phyloP scores from a whole-genome alignment of 2,888 invertebrate genomes.

The Volucella bombylans region DNA sequence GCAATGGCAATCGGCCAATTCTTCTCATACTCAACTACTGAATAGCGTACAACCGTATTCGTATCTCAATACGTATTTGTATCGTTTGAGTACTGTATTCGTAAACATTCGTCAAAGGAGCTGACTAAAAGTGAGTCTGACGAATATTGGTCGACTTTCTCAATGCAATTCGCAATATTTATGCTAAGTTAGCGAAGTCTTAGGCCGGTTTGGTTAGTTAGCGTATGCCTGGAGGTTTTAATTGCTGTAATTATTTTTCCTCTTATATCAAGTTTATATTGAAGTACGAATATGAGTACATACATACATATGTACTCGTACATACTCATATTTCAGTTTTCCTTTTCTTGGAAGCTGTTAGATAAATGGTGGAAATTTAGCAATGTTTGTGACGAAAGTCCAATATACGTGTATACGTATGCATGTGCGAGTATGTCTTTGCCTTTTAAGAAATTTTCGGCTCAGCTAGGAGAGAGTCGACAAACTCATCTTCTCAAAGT shows the following conservation, averaged over 20 bases:
- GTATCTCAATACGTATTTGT: background rate
- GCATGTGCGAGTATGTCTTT: too few species aligned
- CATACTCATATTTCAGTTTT: too few species aligned
- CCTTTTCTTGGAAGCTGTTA: too few species aligned
- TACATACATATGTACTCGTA: too few species aligned
- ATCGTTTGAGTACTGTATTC: background rate
- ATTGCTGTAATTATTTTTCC: slow-evolving; percentile 41
- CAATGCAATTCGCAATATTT: slow-evolving; percentile 44
- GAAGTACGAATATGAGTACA: too few species aligned
- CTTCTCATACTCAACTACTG: slow-evolving; percentile 15
- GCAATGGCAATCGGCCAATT: slow-evolving; percentile 14
- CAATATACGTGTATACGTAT: too few species aligned
- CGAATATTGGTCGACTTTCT: slow-evolving; percentile 50
- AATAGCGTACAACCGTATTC: background rate
- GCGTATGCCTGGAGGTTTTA: slow-evolving; percentile 35
- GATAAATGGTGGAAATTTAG: too few species aligned
- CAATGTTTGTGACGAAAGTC: too few species aligned
- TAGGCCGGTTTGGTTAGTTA: slow-evolving; percentile 44
- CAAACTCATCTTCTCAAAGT: too few species aligned
- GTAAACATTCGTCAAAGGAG: background rate
- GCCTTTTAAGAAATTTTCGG: too few species aligned
- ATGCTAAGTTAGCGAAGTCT: slow-evolving; percentile 8
- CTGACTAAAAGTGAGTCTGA: slow-evolving; percentile 41
- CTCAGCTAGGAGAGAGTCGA: too few species aligned
- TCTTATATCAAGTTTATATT: background rate